These are phyloP conservation scores for Calonectris borealis DNA, from an alignment of 2,113 vertebrate genomes.

Conservation along the genomic window DNA sequence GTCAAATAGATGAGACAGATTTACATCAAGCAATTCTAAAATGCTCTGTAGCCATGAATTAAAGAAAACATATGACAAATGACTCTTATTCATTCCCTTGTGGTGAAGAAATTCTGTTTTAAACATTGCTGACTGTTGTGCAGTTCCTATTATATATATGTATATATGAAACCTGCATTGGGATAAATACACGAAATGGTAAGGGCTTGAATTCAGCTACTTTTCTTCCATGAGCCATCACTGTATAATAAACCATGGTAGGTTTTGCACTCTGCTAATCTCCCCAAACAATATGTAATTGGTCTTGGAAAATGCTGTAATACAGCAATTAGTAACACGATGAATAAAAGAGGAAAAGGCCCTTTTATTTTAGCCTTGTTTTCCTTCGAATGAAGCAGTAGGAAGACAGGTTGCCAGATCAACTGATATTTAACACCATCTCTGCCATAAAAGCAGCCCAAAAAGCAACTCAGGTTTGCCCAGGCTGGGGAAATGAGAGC, in stretches of 20 bases:
- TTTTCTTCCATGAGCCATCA: constrained; percentile 29
- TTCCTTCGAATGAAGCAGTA: constrained; percentile 19
- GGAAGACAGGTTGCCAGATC: not conserved
- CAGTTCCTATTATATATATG: not conserved
- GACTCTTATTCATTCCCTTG: constrained; percentile 5
- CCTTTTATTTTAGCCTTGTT: constrained; percentile 25
- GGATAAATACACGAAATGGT: constrained; percentile 1
- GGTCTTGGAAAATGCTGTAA: constrained; percentile 69
- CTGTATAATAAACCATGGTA: constrained; percentile 41
- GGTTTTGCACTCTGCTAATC: constrained; percentile 58
- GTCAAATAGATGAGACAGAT: constrained; percentile 41
- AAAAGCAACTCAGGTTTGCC: not conserved
- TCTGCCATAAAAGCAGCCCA: not conserved
- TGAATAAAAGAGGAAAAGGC: constrained; percentile 51
- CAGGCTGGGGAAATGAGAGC: not conserved
- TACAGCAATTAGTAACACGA: constrained; percentile 70
- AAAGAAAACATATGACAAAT: constrained; percentile 44
- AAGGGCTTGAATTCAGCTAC: not conserved
- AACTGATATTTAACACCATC: constrained; percentile 1
- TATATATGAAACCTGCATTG: not conserved
- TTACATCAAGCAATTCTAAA: constrained; percentile 43
- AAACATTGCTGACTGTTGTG: constrained; percentile 48
- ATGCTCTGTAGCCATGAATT: constrained; percentile 46
- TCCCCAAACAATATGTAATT: constrained; percentile 57
- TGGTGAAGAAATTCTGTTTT: constrained; percentile 38